These are phyloP conservation scores for Lerista edwardsae DNA, from an alignment of 2,797 vertebrate species.

Conservation along the genomic window DNA sequence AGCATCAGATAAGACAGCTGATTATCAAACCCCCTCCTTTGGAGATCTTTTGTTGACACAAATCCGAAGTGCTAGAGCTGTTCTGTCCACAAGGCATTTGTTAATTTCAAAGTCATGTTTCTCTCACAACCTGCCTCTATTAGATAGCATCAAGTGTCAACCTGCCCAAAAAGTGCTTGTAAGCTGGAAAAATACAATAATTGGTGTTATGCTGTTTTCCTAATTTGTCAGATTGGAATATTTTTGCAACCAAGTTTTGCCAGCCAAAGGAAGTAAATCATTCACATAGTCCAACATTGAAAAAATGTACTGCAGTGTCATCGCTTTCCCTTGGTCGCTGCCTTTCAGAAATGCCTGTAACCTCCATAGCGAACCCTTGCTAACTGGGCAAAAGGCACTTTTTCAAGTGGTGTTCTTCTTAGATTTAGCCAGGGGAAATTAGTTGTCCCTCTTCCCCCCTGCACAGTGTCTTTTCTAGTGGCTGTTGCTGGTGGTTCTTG, in stretches of 20 bases:
- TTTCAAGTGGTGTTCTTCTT: no score
- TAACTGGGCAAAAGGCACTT: no score
- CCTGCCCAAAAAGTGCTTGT: neutral
- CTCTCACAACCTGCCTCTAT: constrained; percentile 5
- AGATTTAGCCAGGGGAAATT: no score
- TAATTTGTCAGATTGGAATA: constrained; percentile 21
- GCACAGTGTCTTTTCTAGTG: no score
- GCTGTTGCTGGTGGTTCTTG: no score
- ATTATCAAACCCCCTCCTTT: neutral
- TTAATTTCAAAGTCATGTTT: neutral
- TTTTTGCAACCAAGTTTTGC: constrained; percentile 31
- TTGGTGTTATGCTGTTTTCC: neutral
- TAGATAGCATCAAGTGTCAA: neutral
- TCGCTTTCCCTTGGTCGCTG: neutral
- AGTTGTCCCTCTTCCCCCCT: no score
- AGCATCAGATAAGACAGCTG: neutral
- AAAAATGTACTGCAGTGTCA: neutral
- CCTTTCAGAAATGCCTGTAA: neutral
- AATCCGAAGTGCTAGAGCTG: neutral
- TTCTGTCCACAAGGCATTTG: neutral
- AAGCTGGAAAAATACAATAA: neutral
- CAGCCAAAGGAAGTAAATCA: constrained; percentile 49
- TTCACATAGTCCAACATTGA: constrained; percentile 37
- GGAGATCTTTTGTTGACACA: neutral
- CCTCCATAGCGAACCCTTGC: no score